These are phyloP conservation scores for Morpho achilles DNA, from an alignment of 2,888 invertebrate genomes.

Conservation along the genomic window DNA sequence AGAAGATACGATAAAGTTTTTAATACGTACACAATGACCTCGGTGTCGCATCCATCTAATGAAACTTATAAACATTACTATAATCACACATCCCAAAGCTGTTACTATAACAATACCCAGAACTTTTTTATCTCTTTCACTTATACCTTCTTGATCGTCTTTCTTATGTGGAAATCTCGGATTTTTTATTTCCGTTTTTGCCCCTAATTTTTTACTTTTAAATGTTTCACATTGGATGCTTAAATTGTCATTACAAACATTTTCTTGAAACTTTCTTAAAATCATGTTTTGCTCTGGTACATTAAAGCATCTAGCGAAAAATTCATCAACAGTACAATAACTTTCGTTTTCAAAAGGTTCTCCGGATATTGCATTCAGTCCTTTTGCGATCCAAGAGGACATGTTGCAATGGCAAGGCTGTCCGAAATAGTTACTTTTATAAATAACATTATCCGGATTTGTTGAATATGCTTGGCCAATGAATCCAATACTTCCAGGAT, in stretches of 20 bases:
- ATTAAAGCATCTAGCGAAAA: constrained; percentile 82
- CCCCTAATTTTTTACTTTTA: constrained; percentile 48
- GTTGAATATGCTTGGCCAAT: constrained; percentile 73
- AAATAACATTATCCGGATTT: constrained; percentile 60
- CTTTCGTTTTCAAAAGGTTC: constrained; percentile 73
- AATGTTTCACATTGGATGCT: constrained; percentile 80
- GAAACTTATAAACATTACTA: constrained; percentile 75
- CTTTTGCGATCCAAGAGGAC: constrained; percentile 74
- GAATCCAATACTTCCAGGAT: constrained; percentile 78
- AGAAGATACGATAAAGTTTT: constrained; percentile 59
- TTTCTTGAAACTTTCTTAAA: constrained; percentile 80
- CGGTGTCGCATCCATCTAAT: constrained; percentile 78
- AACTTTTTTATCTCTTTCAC: constrained; percentile 59
- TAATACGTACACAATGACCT: constrained; percentile 71
- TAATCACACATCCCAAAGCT: constrained; percentile 68
- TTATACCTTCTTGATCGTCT: constrained; percentile 37
- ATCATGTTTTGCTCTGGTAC: constrained; percentile 81
- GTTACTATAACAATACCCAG: constrained; percentile 75
- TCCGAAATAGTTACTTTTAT: constrained; percentile 82
- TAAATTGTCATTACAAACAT: constrained; percentile 75
- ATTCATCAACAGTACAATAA: constrained; percentile 80
- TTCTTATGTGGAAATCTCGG: constrained; percentile 67
- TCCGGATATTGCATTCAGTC: constrained; percentile 57
- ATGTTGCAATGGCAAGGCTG: constrained; percentile 82
- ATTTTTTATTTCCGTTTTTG: constrained; percentile 59